Conservation (phyloP, 2,888 invertebrate species). For the Pyrochroa serraticornis region DNA sequence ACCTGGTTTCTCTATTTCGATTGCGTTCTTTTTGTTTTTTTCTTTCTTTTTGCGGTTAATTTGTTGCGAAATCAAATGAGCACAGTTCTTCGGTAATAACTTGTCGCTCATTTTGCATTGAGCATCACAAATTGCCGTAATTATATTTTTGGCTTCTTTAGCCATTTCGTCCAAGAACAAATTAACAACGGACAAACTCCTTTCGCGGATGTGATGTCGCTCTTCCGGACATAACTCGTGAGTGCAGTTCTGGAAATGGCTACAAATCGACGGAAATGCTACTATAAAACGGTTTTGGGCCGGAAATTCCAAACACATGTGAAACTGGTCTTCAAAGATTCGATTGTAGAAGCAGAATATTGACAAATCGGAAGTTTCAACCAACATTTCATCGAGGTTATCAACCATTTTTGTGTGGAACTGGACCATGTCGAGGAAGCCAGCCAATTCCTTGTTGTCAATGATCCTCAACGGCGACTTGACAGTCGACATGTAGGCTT, state of each 20-base stretch:
- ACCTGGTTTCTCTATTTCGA: slow-evolving; percentile 90
- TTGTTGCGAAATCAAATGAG: slow-evolving; percentile 84
- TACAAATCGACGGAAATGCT: slow-evolving; percentile 96
- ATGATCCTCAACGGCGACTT: slow-evolving; percentile 80
- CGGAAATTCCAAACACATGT: slow-evolving; percentile 98
- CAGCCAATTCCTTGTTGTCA: slow-evolving; percentile 86
- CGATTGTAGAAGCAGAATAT: slow-evolving; percentile 97
- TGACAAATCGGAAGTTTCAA: slow-evolving; percentile 96
- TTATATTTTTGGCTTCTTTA: slow-evolving; percentile 97
- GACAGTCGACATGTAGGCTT: slow-evolving; percentile 88
- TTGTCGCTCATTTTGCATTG: slow-evolving; percentile 97
- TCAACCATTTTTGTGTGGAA: slow-evolving; percentile 99
- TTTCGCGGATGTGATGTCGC: slow-evolving; percentile 92
- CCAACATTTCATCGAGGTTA: slow-evolving; percentile 93
- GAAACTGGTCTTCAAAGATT: slow-evolving; percentile 97
- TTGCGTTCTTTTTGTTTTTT: slow-evolving; percentile 85
- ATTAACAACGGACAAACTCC: slow-evolving; percentile 94
- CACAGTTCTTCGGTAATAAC: slow-evolving; percentile 93
- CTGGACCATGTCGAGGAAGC: slow-evolving; percentile 91
- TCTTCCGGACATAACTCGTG: slow-evolving; percentile 99
- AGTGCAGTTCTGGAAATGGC: slow-evolving; percentile 97
- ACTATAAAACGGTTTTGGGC: slow-evolving; percentile 98
- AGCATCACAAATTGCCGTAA: slow-evolving; percentile 97
- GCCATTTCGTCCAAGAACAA: slow-evolving; percentile 99
- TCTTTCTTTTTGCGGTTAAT: slow-evolving; percentile 92